Evolutionary conservation across 2,113 vertebrate species (phyloP).

Genomic region (Rattus rattus): DNA sequence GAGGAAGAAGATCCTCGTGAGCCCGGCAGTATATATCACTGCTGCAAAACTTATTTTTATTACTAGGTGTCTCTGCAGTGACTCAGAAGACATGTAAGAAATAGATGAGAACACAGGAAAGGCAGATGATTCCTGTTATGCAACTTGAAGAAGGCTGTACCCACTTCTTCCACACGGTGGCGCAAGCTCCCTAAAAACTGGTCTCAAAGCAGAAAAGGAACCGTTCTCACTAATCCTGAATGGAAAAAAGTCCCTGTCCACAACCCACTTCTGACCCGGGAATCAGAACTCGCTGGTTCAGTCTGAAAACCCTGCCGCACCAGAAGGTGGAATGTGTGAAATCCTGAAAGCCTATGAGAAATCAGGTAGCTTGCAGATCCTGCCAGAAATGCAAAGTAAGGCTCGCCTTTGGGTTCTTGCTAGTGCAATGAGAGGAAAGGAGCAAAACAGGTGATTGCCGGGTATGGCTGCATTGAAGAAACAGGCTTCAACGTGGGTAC

Average conservation of each 20-base stretch:
- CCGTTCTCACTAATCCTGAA: not conserved
- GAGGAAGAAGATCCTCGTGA: not conserved
- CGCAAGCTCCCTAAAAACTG: constrained; percentile 49
- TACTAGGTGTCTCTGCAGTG: not conserved
- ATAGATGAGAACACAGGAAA: constrained; percentile 8
- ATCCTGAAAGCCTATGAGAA: not conserved
- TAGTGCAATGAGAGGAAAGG: not conserved
- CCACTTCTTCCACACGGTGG: constrained; percentile 61
- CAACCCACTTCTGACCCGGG: not conserved
- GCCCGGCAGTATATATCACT: not conserved
- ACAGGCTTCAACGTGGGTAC: not conserved
- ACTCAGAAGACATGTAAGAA: constrained; percentile 56
- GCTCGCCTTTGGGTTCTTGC: not conserved
- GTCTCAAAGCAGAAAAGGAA: not conserved
- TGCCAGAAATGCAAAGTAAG: not conserved
- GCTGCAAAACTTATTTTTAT: constrained; percentile 55
- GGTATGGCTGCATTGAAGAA: not conserved
- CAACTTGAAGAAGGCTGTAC: not conserved
- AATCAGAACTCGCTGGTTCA: constrained; percentile 42
- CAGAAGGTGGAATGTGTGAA: not conserved
- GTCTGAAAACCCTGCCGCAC: not conserved
- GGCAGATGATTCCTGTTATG: not conserved
- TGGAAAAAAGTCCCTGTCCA: not conserved
- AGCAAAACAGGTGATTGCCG: not conserved
- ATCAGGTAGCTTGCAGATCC: not conserved